Evolutionary conservation across 1,140 invertebrate species (phyloP), one percentile per base, ranked within the genome.

Genomic region (Charaxes varanes): DNA sequence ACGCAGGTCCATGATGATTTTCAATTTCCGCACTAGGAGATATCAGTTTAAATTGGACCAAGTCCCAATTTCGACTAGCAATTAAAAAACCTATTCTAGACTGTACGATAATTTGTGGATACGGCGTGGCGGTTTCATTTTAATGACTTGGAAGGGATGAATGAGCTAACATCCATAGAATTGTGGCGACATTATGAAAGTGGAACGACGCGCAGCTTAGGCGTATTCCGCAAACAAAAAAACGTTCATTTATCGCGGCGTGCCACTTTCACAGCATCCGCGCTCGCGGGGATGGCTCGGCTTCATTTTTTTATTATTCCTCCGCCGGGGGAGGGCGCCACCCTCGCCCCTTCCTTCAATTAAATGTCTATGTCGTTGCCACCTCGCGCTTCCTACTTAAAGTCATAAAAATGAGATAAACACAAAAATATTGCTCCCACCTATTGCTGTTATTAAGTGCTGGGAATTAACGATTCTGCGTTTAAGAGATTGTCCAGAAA

Each of bases 221-320:
- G 68, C 72, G 66, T 74, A 74, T 77, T 76, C 59, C 62, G 62
- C 64, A 78, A 70, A 79, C 70, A 76, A 82, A 82, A 82, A 82
- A 78, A 74, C 57, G 53, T 78, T 79, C 74, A 82, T 82, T 82
- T 82, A 82, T 78, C 74, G 66, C 62, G 53, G 67, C 71, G 74
- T 79, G 74, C 74, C 74, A 79, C 72, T 82, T 79, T 82, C 78
- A 78, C 66, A 67, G 78, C 68, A 76, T 82, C 78, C 78, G 78
- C 37, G 74, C 73, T 77, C 58, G 71, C 64, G 71, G 78, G 74
- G 68, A 68, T 73, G 61, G 61, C 58, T 50, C 49, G 59, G 64
- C 43, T 63, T 65, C 58, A 65, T 62, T 78, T 82, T 80, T 82
- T 77, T 78, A 73, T 78, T 64, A 66, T 76, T 73, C 62, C 56